Base-by-base conservation (phyloP, 2,888 invertebrate species). In the Scaptomyza polygonia region DNA sequence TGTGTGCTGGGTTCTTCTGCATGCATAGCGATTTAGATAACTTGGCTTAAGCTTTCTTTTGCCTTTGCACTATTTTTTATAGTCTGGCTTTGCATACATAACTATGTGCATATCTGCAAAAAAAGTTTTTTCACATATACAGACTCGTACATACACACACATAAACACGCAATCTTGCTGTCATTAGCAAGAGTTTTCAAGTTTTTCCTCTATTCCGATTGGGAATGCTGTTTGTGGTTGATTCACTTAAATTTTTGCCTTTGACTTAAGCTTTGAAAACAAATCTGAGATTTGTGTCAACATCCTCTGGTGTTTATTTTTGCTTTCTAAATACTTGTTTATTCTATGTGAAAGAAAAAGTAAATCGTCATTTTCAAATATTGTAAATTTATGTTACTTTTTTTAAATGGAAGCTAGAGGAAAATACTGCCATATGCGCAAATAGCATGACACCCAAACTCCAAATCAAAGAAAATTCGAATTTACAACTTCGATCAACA, bases 1-100 rank as follows among this genome's bases (percentile, higher is more conserved):
- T 27, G 45, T 34, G n/a, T 16, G 18, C 30, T 25, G 14, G 27
- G 18, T 45, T 29, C 48, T 39, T 52, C 42, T 61, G 63, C 51
- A 65, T 48, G 62, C 65, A 75, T 5, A 62, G 57, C 64, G 54
- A 67, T 63, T 67, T 55, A 61, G 72, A 51, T 77, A 71, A 72
- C 72, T 80, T 63, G 30, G 39, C 56, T 73, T 42, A 65, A 55
- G 56, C 58, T 54, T 44, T 52, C 53, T 49, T 34, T 45, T 25
- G 48, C 42, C 29, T 63, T 44, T 51, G 51, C 36, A 55, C 49
- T 56, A 44, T 51, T 52, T 43, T 36, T 30, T 44, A 36, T 39
- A 32, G 29, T 53, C 39, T 55, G 27, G 27, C n/a, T 27, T 11
- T 51, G 12, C 51, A 47, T 32, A 44, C 14, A 40, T 30, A 48